Evolutionary conservation across 1,140 invertebrate species (phyloP), one percentile per base, ranked within the genome.

Genomic region (Bombus ignitus): DNA sequence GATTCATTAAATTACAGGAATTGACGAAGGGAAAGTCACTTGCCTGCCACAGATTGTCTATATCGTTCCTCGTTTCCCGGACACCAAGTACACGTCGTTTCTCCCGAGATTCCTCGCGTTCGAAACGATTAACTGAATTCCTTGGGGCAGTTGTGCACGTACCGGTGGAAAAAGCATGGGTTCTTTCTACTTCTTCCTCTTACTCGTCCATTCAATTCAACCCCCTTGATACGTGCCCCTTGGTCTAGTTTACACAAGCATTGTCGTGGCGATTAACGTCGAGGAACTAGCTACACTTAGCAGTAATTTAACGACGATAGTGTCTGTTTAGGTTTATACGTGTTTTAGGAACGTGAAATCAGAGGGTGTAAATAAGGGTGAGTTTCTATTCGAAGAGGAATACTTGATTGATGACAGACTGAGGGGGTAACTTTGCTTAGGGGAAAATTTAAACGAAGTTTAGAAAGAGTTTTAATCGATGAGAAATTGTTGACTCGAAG

Each of bases 121-220:
- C 37, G 75, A 84, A 79, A 79, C 82, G 82, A 84, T 84, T 84
- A 84, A 84, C 75, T 57, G 82, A 59, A 84, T 84, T 84, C 76
- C 75, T 71, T 35, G n/a, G 53, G 66, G 71, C 79, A 76, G 75
- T 47, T 15, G 75, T 22, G 75, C 82, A 79, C 75, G 75, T 84
- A 47, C 37, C 62, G 3, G 3, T 15, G 57, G 12, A 28, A 74
- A 66, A 82, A 44, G 80, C 22, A 57, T 37, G 68, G 71, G 53
- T 62, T 62, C n/a, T 39, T 85, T 71, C 57, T 73, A 72, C 32
- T 32, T 22, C 13, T 18, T 85, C 25, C 15, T 71, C 32, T 25
- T 18, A 6, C 3, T 10, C 25, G 25, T 37, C 42, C 37, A 22
- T 75, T 57, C 62, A 53, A 78, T 77, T 39, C 42, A n/a, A 62